Percentiles rank a stretch among this genome's conserved stretches.
Evolutionary conservation across 2,113 vertebrate genomes (phyloP).

Genomic region (Bubo scandiacus): DNA sequence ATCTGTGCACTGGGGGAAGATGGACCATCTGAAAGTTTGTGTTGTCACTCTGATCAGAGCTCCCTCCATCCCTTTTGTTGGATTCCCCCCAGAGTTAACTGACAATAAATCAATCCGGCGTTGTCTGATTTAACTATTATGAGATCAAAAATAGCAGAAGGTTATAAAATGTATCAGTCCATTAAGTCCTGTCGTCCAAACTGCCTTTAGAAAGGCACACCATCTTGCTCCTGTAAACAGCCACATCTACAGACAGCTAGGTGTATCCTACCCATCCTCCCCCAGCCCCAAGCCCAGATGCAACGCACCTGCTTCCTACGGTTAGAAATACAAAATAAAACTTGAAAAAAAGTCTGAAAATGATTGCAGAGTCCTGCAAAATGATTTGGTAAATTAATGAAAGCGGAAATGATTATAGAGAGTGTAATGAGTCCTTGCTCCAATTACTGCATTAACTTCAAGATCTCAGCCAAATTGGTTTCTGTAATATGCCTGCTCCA

Average conservation of each 20-base stretch:
- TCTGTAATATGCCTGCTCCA: not conserved
- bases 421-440: not conserved
- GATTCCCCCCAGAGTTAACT: not conserved
- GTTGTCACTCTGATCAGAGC: not conserved
- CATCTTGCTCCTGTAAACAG: not conserved
- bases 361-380: not conserved
- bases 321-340: not conserved
- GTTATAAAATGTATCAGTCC: not conserved
- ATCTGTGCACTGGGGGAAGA: not conserved
- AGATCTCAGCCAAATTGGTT: not conserved
- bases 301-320: rapidly evolving
- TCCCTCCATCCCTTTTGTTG: not conserved
- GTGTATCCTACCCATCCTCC: not conserved
- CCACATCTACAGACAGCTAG: rapidly evolving
- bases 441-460: not conserved
- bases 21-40: not conserved
- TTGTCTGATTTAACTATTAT: not conserved
- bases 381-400: not conserved
- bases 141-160: not conserved
- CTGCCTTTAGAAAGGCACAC: not conserved
- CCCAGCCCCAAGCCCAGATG: not conserved
- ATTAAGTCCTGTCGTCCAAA: not conserved
- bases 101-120: not conserved
- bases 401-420: not conserved
- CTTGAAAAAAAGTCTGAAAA: not conserved